These are phyloP conservation scores for Anneissia japonica DNA, from an alignment of 35 echinoderm and acorn worm species.

Conservation along the genomic window DNA sequence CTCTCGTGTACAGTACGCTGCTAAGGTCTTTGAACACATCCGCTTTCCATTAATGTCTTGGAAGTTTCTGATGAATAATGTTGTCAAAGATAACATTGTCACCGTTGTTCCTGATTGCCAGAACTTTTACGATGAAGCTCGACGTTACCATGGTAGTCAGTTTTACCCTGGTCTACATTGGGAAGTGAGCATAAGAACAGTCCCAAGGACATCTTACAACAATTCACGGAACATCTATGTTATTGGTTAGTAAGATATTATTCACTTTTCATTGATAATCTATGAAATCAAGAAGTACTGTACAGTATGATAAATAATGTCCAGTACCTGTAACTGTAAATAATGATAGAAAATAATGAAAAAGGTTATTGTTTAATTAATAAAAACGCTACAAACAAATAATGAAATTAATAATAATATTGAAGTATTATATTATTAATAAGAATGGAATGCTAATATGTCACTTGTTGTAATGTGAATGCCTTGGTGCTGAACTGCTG, in stretches of 20 bases:
- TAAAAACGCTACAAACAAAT: no score
- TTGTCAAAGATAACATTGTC: conserved; percentile 65
- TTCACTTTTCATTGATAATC: neutral
- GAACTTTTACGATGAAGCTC: conserved; percentile 81
- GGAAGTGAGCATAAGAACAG: conserved; percentile 82
- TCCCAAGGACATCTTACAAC: conserved; percentile 81
- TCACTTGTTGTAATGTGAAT: no score
- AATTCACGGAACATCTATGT: conserved; percentile 82
- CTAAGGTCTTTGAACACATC: conserved; percentile 77
- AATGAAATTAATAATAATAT: no score
- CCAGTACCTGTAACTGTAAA: no score
- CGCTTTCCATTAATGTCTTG: conserved; percentile 79
- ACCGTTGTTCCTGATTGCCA: conserved; percentile 49
- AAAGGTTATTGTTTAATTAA: no score
- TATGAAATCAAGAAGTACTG: no score
- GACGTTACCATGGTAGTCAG: conserved; percentile 78
- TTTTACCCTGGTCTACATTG: conserved; percentile 90
- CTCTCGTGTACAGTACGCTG: conserved; percentile 16
- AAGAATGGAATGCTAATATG: no score
- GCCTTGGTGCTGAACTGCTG: no score
- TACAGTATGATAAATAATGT: no score
- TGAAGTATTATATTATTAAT: no score
- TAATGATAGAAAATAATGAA: no score
- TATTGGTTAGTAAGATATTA: conserved; percentile 56
- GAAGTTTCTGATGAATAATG: conserved; percentile 78